Conservation (phyloP, 2,888 invertebrate genomes). For the Lasioglossum oenotherae region DNA sequence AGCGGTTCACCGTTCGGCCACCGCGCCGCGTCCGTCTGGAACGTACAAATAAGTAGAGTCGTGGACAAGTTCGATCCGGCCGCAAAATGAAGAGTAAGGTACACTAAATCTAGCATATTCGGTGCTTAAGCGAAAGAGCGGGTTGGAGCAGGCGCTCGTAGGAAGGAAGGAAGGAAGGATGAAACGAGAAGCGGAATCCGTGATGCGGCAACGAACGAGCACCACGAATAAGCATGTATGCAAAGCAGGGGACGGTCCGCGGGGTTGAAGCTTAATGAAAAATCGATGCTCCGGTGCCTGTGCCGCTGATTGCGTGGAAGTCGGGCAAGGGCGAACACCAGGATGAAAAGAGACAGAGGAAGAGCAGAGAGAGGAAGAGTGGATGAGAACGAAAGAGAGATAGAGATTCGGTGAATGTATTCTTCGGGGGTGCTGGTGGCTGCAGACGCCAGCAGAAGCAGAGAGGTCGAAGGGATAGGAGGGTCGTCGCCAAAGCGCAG, state of each 20-base stretch:
- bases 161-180: constrained; percentile 24
- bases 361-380: not conserved
- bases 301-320: constrained; percentile 41
- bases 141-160: not conserved
- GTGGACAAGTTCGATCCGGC: not conserved
- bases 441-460: constrained; percentile 33
- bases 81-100: constrained; percentile 16
- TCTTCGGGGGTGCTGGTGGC: constrained; percentile 4
- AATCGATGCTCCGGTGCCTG: constrained; percentile 71
- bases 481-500: constrained; percentile 31
- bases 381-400: not conserved
- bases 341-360: not conserved
- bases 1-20: not conserved
- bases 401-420: constrained; percentile 30
- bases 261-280: constrained; percentile 74
- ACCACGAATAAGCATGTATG: constrained; percentile 63
- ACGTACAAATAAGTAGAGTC: not conserved
- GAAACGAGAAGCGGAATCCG: constrained; percentile 45
- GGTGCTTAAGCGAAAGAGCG: not conserved
- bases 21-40: not conserved
- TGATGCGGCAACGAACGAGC: constrained; percentile 46
- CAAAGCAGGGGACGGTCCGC: constrained; percentile 57
- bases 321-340: constrained; percentile 41
- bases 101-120: not conserved
- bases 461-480: constrained; percentile 34